A percentile compares a stretch with the other conserved stretches of the same genome.
These are phyloP conservation scores for Ctenochaetus hawaiiensis DNA, from an alignment of 2,797 vertebrate species.

Conservation along the genomic window DNA sequence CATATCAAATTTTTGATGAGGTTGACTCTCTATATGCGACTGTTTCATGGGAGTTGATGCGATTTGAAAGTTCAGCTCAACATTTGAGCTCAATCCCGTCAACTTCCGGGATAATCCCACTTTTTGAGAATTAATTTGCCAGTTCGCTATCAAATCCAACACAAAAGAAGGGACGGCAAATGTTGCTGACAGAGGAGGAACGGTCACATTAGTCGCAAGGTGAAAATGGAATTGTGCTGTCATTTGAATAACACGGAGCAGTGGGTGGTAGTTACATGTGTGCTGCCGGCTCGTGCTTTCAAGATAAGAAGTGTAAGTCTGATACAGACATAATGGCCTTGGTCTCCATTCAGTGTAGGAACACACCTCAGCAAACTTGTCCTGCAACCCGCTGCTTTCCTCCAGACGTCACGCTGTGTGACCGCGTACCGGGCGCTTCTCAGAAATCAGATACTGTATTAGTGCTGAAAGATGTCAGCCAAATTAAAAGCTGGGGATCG, in stretches of 20 bases:
- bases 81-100: constrained; percentile 19
- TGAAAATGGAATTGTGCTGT: constrained; percentile 71
- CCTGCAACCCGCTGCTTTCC: constrained; percentile 66
- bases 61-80: constrained; percentile 35
- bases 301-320: constrained; percentile 47
- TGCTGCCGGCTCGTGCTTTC: constrained; percentile 29
- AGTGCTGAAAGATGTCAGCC: constrained; percentile 78
- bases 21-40: constrained; percentile 2
- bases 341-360: constrained; percentile 33
- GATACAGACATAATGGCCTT: constrained; percentile 43
- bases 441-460: constrained; percentile 73
- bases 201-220: constrained; percentile 68
- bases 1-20: constrained; percentile 49
- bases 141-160: constrained; percentile 28
- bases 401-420: constrained; percentile 57
- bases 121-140: constrained; percentile 58
- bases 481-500: constrained; percentile 68
- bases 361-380: constrained; percentile 51
- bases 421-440: constrained; percentile 54
- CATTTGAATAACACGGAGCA: constrained; percentile 70
- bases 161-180: constrained; percentile 52
- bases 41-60: constrained; percentile 29
- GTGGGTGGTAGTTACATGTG: constrained; percentile 35
- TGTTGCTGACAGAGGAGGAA: constrained; percentile 72
- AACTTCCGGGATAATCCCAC: constrained; percentile 52